Percentiles rank a stretch among this genome's conserved stretches.
These are phyloP conservation scores for Chinchilla lanigera DNA, from an alignment of 2,113 vertebrate genomes.

Conservation along the genomic window DNA sequence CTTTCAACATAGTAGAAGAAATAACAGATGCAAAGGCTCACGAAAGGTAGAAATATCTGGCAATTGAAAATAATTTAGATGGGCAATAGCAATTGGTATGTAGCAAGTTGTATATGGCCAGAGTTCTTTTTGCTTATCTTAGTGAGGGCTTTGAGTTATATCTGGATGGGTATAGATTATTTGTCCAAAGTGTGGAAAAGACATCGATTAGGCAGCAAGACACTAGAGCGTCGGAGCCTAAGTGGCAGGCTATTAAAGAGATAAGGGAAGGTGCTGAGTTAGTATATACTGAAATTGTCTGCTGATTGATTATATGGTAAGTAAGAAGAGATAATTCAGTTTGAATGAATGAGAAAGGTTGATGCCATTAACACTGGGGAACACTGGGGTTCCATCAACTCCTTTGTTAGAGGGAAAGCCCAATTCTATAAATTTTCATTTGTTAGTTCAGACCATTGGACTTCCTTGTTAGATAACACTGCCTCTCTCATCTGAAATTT, in stretches of 20 bases:
- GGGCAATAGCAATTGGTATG: neutral
- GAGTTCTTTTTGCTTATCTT: neutral
- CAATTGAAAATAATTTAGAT: neutral
- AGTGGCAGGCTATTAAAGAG: neutral
- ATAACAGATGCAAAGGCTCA: neutral
- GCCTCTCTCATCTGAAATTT: neutral
- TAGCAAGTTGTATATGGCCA: neutral
- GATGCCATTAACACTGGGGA: neutral
- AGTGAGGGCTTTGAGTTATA: neutral
- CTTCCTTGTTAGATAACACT: neutral
- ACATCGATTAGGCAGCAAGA: neutral
- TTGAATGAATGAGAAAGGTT: neutral
- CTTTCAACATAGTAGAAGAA: neutral
- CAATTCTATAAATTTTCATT: neutral
- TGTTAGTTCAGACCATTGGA: neutral
- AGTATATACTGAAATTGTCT: neutral
- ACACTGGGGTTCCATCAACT: neutral
- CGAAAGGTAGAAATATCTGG: neutral
- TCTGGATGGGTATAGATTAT: neutral
- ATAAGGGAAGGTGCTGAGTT: neutral
- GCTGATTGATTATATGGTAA: neutral
- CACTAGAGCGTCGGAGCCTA: neutral
- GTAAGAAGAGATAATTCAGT: neutral
- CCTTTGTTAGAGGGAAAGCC: neutral
- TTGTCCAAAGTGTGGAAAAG: neutral